Base-by-base conservation (phyloP, 1,140 invertebrate species). In the Meloidogyne hapla region DNA sequence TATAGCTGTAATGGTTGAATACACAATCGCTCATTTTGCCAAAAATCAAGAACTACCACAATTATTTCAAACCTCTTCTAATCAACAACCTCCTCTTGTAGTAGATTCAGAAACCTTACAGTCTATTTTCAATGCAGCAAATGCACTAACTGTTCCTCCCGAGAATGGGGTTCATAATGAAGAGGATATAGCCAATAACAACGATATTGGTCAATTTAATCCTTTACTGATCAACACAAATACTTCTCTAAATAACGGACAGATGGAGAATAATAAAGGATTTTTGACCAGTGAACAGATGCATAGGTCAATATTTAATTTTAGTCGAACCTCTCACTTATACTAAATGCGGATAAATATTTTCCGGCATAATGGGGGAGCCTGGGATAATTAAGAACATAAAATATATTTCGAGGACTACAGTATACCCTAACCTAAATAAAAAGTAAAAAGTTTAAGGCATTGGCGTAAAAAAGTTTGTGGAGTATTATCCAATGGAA, bases 1-100 rank as follows among this genome's bases (percentile, higher is more conserved):
- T 40, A 25, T 79, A 65, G 85, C 77, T 33, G 83, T 85, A 10
- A 87, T 85, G 85, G 82, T 85, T 23, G 84, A 85, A 62, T 85
- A 87, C 66, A 85, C 84, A 1, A 84, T 86, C 23, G 84, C 80
- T 45, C 84, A 85, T 61, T 85, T 80, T 66, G 83, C 81, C 13
- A 85, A 87, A 68, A 87, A 87, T 64, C 78, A 85, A 56, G 85
- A 87, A 69, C 68, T 84, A 66, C 28, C 64, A 45, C 72, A 76
- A 23, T 48, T 28, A 12, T 70, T 79, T 48, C 80, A 83, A 25
- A 26, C 74, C 21, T 75, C 79, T 65, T 74, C 87, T 18, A 79
- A 82, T 86, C 72, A 62, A 85, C 8, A 86, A 80, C 25, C 84
- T 1, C 84, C 84, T 8, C 74, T 85, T 13, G 87, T 85, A 38